Percentiles rank a stretch among this genome's conserved stretches.
Conservation (phyloP, 2,113 vertebrate genomes). For the Conger conger region DNA sequence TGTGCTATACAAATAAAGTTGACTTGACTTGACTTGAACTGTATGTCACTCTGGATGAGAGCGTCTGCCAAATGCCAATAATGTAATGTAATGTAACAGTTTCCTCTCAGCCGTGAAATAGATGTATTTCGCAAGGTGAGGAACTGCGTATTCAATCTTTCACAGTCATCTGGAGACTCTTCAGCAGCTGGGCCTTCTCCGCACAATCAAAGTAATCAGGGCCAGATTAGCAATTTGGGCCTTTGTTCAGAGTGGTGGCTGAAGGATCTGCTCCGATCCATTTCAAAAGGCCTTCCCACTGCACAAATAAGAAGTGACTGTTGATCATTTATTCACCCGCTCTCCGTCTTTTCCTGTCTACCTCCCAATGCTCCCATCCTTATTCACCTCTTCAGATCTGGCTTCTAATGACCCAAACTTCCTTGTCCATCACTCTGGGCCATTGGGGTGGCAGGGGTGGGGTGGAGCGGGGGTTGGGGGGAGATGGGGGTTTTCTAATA, state of each 20-base stretch:
- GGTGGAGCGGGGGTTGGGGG: too few relatives aligned
- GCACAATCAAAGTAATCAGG: slow-evolving; percentile 69
- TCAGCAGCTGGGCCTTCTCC: slow-evolving; percentile 40
- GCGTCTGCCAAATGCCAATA: too few relatives aligned
- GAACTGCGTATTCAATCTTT: too few relatives aligned
- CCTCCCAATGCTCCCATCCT: too few relatives aligned
- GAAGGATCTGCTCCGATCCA: background rate
- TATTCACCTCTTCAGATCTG: background rate
- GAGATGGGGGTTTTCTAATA: background rate
- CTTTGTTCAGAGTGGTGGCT: slow-evolving; percentile 52
- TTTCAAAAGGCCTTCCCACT: background rate
- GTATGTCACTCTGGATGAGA: too few relatives aligned
- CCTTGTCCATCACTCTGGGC: background rate
- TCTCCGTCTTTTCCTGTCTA: too few relatives aligned
- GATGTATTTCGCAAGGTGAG: background rate
- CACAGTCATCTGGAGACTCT: background rate
- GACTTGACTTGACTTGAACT: too few relatives aligned
- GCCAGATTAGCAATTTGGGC: slow-evolving; percentile 71
- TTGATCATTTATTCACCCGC: too few relatives aligned
- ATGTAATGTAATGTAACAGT: too few relatives aligned
- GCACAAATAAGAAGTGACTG: background rate
- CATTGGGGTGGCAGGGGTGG: background rate
- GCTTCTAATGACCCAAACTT: background rate
- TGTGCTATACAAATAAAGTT: too few relatives aligned
- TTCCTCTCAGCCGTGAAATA: background rate